phyloP scores from a whole-genome alignment of 2,797 vertebrate species.

The Tolypeutes matacus region DNA sequence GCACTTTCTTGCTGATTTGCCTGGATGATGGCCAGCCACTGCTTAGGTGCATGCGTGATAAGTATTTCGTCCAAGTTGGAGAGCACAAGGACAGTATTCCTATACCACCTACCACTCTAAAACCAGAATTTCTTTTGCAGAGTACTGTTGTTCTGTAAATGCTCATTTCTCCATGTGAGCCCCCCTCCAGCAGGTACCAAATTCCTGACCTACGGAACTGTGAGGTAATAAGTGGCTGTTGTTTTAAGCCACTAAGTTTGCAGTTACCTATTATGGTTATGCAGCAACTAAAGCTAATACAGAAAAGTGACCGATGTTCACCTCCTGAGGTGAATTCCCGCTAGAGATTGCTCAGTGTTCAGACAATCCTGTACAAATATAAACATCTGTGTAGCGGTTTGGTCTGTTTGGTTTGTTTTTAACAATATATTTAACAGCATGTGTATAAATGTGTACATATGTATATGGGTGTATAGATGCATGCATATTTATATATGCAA shows the following conservation, averaged over 20 bases:
- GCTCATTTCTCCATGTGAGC: neutral
- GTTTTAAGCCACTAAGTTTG: neutral
- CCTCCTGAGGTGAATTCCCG: neutral
- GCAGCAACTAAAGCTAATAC: neutral
- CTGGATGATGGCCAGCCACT: neutral
- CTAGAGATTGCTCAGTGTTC: neutral
- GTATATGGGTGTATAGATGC: too few relatives aligned
- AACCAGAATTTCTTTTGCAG: neutral
- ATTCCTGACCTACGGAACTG: neutral
- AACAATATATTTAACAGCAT: neutral
- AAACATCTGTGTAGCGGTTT: neutral
- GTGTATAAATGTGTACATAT: neutral
- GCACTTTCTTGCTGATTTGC: neutral
- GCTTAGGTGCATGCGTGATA: neutral
- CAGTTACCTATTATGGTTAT: neutral
- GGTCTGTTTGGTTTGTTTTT: neutral
- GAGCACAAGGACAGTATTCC: neutral
- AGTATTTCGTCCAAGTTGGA: neutral
- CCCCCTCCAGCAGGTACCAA: neutral
- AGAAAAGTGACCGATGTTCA: neutral
- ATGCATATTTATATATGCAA: too few relatives aligned
- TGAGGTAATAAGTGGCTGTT: neutral
- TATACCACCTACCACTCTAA: too few relatives aligned
- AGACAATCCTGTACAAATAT: neutral
- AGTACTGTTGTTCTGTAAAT: neutral